Evolutionary conservation across 2,797 vertebrate species (phyloP), one percentile per base, ranked within the genome.

Genomic region (Urosaurus nigricauda): DNA sequence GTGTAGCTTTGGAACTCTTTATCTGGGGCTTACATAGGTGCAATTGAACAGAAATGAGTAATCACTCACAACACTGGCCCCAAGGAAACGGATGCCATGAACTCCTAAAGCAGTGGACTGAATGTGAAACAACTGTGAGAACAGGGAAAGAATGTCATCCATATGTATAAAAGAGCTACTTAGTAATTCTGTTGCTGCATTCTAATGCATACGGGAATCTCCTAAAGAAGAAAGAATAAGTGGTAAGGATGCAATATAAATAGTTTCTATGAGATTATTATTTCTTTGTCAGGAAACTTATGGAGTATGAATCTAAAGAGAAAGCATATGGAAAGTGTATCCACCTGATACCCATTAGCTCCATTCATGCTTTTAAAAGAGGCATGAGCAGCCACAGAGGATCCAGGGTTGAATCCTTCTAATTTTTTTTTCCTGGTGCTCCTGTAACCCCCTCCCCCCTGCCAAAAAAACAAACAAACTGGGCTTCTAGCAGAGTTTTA

Each of bases 21-120:
- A 58, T 68, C 12, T 1, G 35, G 79, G 2, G 4, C 75, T 43
- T 51, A 40, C 86, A 71, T 51, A 43, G 88, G 58, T 40, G 85
- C 75, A 88, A 79, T 35, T 89, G 85, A 65, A 82, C 19, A 82
- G 60, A 68, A 58, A 0, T 63, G 4, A 86, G 7, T 0, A 13
- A 89, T 83, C 32, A 82, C 37, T 80, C 58, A 58, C 84, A 68
- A 83, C 65, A 53, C 2, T 58, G 21, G 7, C 26, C 75, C 29
- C n/a, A 78, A 35, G 53, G 53, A 73, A 37, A 53, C 71, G 82
- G 53, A 17, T 60, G 79, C 37, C 32, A 70, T 79, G 47, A 58
- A 84, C 37, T 84, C 60, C n/a, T 70, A 79, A 26, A 58, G 29
- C 73, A 79, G 65, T 88, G 87, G 35, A n/a, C 37, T 71, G 74